Evolutionary conservation across 2,888 invertebrate species (phyloP).

Genomic region (Syrista parreyssii): DNA sequence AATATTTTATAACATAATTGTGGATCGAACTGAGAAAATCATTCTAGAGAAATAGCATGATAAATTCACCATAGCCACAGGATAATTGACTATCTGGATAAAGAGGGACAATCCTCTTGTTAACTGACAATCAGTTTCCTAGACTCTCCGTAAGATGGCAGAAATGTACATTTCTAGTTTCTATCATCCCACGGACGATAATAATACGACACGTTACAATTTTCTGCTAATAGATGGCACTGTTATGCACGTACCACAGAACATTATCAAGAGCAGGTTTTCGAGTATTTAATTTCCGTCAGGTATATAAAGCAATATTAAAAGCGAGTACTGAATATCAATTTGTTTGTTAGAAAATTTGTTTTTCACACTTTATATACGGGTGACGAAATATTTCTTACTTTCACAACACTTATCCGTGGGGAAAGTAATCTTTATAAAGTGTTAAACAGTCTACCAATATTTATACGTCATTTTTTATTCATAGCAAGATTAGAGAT

Average conservation of each 20-base stretch:
- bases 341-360: neutral
- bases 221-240: neutral
- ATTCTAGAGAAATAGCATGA: neutral
- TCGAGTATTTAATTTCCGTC: neutral
- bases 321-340: neutral
- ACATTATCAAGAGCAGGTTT: neutral
- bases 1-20: neutral
- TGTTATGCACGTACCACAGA: neutral
- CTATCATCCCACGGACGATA: neutral
- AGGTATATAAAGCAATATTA: neutral
- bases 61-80: neutral
- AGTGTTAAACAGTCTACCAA: neutral
- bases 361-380: neutral
- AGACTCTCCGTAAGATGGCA: neutral
- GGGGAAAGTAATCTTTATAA: too few relatives aligned
- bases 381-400: too few relatives aligned
- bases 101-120: neutral
- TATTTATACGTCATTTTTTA: neutral
- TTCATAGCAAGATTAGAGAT: neutral
- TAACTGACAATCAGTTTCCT: neutral
- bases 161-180: neutral
- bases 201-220: neutral
- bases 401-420: too few relatives aligned
- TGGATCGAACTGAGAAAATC: neutral
- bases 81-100: too few relatives aligned